These are phyloP conservation scores for Julus scanicus DNA, from an alignment of 2,888 invertebrate genomes.

Conservation along the genomic window DNA sequence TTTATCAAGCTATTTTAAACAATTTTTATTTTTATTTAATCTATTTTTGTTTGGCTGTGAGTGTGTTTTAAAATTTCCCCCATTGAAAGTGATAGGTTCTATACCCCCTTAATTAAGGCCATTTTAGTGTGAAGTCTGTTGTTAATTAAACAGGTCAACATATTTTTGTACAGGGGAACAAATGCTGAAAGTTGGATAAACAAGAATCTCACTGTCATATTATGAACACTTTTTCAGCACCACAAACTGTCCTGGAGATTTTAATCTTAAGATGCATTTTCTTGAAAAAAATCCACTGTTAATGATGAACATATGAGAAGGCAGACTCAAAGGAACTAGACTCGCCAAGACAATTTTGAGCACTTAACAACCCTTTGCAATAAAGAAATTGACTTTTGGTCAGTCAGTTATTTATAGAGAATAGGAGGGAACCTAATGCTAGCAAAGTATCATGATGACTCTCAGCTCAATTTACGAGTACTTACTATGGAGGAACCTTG, in stretches of 20 bases:
- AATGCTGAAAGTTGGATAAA: too few relatives aligned
- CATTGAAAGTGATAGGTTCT: too few relatives aligned
- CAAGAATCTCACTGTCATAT: too few relatives aligned
- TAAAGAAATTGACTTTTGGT: background rate
- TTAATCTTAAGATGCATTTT: background rate
- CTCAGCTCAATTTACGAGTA: background rate
- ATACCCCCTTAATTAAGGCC: too few relatives aligned
- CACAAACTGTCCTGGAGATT: background rate
- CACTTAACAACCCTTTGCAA: background rate
- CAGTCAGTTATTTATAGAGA: conserved; percentile 17
- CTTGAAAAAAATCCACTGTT: background rate
- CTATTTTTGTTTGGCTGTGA: too few relatives aligned
- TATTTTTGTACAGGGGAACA: too few relatives aligned
- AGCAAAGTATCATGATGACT: background rate
- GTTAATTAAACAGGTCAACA: too few relatives aligned
- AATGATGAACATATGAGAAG: background rate
- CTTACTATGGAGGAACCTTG: background rate
- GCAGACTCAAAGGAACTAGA: background rate
- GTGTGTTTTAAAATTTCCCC: too few relatives aligned
- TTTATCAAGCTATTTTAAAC: too few relatives aligned
- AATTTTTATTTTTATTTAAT: too few relatives aligned
- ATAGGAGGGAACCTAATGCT: background rate
- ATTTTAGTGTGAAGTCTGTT: too few relatives aligned
- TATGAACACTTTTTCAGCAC: too few relatives aligned
- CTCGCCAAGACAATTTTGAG: background rate